Conservation (phyloP, 2,113 vertebrate species). For the Atlantisia rogersi region DNA sequence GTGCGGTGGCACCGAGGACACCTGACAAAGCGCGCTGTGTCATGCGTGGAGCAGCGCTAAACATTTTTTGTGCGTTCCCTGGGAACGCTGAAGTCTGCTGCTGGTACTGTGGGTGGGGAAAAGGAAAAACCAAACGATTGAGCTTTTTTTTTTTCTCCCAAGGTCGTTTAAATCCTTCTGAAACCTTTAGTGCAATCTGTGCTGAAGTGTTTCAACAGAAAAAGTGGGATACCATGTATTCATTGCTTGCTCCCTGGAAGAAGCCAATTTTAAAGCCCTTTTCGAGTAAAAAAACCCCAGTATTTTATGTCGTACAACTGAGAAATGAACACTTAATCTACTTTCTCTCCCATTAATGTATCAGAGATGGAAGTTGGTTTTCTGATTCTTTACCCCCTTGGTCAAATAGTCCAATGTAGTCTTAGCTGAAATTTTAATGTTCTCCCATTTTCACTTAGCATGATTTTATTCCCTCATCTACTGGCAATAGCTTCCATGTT, state of each 20-base stretch:
- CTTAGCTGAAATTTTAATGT: not conserved
- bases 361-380: not conserved
- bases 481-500: not conserved
- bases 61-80: slow-evolving; percentile 23
- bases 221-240: not conserved
- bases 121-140: not conserved
- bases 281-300: not conserved
- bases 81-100: slow-evolving; percentile 22
- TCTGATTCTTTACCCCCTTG: not conserved
- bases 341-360: not conserved
- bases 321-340: not conserved
- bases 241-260: not conserved
- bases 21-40: not conserved
- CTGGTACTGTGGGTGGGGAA: not conserved
- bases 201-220: not conserved
- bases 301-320: not conserved
- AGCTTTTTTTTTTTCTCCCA: slow-evolving; percentile 3
- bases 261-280: not conserved
- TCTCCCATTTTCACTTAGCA: not conserved
- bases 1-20: not conserved
- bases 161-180: slow-evolving; percentile 18
- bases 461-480: not conserved
- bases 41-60: not conserved
- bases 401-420: not conserved
- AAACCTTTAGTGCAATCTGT: not conserved